These are phyloP conservation scores for Arothron firmamentum DNA, from an alignment of 2,113 vertebrate species.

Conservation along the genomic window DNA sequence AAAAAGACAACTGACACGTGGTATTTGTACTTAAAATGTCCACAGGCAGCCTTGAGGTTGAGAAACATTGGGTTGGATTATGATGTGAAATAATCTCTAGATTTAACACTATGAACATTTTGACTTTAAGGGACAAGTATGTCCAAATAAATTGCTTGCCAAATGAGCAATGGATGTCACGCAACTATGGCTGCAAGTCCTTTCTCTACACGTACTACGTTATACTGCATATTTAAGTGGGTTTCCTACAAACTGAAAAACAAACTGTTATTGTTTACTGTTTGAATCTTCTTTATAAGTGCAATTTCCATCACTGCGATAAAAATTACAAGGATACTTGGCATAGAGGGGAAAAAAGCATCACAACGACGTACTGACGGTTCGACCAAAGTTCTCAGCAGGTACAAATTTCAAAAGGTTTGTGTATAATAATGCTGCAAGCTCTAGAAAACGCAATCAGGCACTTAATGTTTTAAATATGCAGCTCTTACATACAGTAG, in stretches of 20 bases:
- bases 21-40: conserved; percentile 10
- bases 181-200: too few species aligned
- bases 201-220: too few species aligned
- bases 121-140: neutral
- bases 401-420: too few species aligned
- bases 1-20: conserved; percentile 13
- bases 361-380: too few species aligned
- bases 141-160: neutral
- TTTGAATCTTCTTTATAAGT: conserved; percentile 19
- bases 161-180: too few species aligned
- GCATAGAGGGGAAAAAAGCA: too few species aligned
- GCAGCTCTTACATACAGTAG: too few species aligned
- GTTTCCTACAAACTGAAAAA: neutral
- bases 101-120: neutral
- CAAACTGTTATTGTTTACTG: neutral
- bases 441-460: too few species aligned
- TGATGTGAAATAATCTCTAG: neutral
- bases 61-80: neutral
- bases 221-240: neutral
- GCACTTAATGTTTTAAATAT: too few species aligned
- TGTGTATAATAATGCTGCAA: too few species aligned
- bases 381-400: too few species aligned
- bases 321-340: too few species aligned
- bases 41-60: neutral
- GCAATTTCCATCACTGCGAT: conserved; percentile 14